Percentiles rank a stretch among this genome's conserved stretches.
phyloP scores from a whole-genome alignment of 1,140 invertebrate species.

The Oscheius sp. region DNA sequence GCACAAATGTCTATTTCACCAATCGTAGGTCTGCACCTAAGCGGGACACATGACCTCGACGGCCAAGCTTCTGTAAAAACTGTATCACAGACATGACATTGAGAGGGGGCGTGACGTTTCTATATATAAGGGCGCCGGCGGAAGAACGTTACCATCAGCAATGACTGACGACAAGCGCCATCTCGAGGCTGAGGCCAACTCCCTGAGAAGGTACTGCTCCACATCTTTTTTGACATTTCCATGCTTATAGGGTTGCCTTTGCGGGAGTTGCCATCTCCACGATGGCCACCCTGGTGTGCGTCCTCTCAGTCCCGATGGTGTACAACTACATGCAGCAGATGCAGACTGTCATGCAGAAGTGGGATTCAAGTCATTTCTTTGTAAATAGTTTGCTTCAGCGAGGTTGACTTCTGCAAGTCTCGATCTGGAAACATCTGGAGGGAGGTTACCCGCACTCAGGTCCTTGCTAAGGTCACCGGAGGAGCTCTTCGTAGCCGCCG shows the following conservation, averaged over 20 bases:
- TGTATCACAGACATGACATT: too few species aligned
- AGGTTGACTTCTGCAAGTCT: slow-evolving; percentile 48
- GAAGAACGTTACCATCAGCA: background rate
- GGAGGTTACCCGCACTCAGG: slow-evolving; percentile 45
- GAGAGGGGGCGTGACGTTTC: background rate
- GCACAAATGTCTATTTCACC: too few species aligned
- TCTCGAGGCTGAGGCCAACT: background rate
- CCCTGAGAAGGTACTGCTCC: background rate
- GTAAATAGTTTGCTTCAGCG: slow-evolving; percentile 6
- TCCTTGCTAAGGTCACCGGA: slow-evolving; percentile 10
- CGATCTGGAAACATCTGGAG: slow-evolving; percentile 51
- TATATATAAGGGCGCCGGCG: background rate
- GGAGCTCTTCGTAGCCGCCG: background rate
- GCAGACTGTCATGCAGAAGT: slow-evolving; percentile 52
- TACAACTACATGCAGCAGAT: slow-evolving; percentile 59
- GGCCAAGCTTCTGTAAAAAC: too few species aligned
- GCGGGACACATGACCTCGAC: too few species aligned
- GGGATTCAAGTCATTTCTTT: background rate
- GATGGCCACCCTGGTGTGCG: slow-evolving; percentile 59
- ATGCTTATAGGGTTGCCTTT: slow-evolving; percentile 23
- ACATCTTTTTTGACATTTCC: background rate
- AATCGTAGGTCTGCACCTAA: too few species aligned
- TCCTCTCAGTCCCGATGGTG: slow-evolving; percentile 58
- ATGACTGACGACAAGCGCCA: background rate
- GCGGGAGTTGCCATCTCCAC: slow-evolving; percentile 41